A percentile compares a stretch with the other conserved stretches of the same genome.
These are phyloP conservation scores for Euthynnus affinis DNA, from an alignment of 2,797 vertebrate species.

Conservation along the genomic window DNA sequence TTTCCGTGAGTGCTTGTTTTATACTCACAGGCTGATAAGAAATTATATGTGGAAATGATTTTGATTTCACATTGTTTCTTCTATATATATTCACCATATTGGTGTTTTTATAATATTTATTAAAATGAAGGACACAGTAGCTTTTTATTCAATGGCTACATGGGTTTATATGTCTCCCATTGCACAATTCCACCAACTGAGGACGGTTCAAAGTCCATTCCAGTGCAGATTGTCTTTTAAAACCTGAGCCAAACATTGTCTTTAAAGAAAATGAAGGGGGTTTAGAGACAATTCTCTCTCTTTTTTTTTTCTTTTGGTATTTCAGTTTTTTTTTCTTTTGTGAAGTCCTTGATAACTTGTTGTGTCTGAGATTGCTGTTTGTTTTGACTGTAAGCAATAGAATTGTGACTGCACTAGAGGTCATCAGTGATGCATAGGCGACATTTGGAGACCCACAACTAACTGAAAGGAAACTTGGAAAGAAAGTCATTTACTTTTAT, in stretches of 20 bases:
- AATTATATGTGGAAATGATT: slow-evolving; percentile 49
- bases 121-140: slow-evolving; percentile 74
- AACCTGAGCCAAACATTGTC: slow-evolving; percentile 71
- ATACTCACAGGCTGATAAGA: slow-evolving; percentile 34
- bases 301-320: slow-evolving; percentile 5
- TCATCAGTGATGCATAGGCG: slow-evolving; percentile 20
- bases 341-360: slow-evolving; percentile 49
- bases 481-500: slow-evolving; percentile 7
- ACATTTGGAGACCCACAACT: slow-evolving; percentile 13
- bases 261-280: slow-evolving; percentile 57
- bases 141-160: slow-evolving; percentile 56
- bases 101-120: slow-evolving; percentile 83
- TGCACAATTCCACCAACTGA: slow-evolving; percentile 69
- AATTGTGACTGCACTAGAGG: slow-evolving; percentile 50
- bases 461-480: slow-evolving; percentile 9
- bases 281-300: slow-evolving; percentile 15
- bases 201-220: slow-evolving; percentile 65
- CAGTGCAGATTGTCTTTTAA: slow-evolving; percentile 52
- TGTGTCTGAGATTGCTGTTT: slow-evolving; percentile 56
- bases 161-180: slow-evolving; percentile 61
- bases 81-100: slow-evolving; percentile 86
- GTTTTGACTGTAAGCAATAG: slow-evolving; percentile 55
- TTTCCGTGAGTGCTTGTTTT: slow-evolving; percentile 38
- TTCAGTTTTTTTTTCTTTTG: slow-evolving; percentile 28
- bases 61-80: slow-evolving; percentile 50